A percentile compares a stretch with the other conserved stretches of the same genome.
phyloP scores from a whole-genome alignment of 2,797 vertebrate genomes.

The Carapus acus region DNA sequence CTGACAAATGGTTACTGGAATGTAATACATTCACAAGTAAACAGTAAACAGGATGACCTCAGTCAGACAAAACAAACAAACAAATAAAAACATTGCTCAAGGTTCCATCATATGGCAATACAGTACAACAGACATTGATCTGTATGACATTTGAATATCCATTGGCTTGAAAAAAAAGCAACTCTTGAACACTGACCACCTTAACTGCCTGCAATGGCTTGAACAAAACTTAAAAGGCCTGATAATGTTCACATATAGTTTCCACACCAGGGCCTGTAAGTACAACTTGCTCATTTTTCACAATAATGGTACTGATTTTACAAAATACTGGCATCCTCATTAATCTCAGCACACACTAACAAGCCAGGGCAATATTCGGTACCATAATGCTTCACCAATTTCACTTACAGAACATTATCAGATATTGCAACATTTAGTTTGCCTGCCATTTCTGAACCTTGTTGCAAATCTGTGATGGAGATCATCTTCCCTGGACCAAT shows the following conservation, averaged over 20 bases:
- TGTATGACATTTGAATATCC: no score
- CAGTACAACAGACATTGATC: no score
- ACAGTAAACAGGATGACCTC: no score
- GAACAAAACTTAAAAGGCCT: no score
- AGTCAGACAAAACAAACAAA: no score
- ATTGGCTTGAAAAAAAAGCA: no score
- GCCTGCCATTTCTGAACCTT: constrained; percentile 10
- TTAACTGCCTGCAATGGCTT: no score
- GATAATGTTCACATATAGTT: constrained; percentile 30
- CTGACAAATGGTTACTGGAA: no score
- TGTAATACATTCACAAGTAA: no score
- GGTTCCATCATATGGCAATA: no score
- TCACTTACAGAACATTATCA: constrained; percentile 24
- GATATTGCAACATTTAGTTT: constrained; percentile 16
- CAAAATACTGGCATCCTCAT: constrained; percentile 35
- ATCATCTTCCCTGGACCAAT: constrained; percentile 30
- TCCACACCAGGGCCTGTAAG: constrained; percentile 23
- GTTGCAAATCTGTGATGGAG: constrained; percentile 20
- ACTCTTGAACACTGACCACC: no score
- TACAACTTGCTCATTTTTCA: constrained; percentile 41
- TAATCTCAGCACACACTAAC: constrained; percentile 31
- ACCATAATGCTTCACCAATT: constrained; percentile 23
- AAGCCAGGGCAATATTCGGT: constrained; percentile 27
- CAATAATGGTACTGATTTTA: constrained; percentile 30
- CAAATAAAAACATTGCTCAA: no score